These are phyloP conservation scores for Polylopha cassiicola DNA, from an alignment of 2,888 invertebrate genomes.

Conservation along the genomic window DNA sequence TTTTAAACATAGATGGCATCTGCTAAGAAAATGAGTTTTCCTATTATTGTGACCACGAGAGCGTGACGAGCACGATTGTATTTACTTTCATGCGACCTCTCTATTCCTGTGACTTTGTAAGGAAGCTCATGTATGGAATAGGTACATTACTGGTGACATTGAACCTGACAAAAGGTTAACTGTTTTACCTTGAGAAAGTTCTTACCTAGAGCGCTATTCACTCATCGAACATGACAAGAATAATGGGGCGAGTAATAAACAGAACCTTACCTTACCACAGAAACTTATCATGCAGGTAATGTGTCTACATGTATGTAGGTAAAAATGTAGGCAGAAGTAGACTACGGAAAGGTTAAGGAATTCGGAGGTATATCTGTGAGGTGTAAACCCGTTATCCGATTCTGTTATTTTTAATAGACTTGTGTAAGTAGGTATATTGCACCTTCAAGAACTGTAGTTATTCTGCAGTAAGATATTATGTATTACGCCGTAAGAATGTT, in stretches of 20 bases:
- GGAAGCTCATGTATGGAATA: conserved; percentile 2
- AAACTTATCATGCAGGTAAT: conserved; percentile 39
- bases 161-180: conserved; percentile 44
- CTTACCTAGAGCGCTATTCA: conserved; percentile 36
- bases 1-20: conserved; percentile 41
- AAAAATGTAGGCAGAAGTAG: conserved; percentile 16
- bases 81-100: conserved; percentile 29
- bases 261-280: conserved; percentile 33
- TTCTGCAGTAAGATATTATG: too few species aligned
- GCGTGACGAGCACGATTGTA: conserved; percentile 38
- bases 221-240: conserved; percentile 40
- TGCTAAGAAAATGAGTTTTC: conserved; percentile 52
- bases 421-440: too few species aligned
- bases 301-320: conserved; percentile 14
- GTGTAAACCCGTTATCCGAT: too few species aligned
- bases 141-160: conserved; percentile 27
- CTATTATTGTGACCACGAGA: conserved; percentile 52
- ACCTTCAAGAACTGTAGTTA: too few species aligned
- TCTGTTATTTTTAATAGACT: too few species aligned
- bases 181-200: conserved; percentile 47
- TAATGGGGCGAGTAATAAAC: conserved; percentile 40
- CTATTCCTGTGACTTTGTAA: conserved; percentile 14
- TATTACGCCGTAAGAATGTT: too few species aligned
- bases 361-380: too few species aligned
- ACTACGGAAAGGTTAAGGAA: conserved; percentile 8